These are phyloP conservation scores for Cheilosia urbana DNA, from an alignment of 2,888 invertebrate genomes.

Conservation along the genomic window DNA sequence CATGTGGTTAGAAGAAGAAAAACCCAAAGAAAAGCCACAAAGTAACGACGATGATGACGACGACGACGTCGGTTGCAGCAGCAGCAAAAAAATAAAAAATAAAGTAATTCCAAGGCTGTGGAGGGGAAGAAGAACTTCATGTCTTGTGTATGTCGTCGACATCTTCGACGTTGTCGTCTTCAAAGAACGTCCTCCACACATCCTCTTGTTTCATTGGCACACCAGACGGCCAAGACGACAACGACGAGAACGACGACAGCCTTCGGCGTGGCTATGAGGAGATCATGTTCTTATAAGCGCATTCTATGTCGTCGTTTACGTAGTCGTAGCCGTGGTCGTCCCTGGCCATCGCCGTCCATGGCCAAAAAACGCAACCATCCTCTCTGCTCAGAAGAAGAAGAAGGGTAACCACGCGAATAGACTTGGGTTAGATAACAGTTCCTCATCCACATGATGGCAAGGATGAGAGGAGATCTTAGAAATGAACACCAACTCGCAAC, in stretches of 20 bases:
- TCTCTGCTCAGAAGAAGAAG: conserved; percentile 30
- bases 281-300: conserved; percentile 64
- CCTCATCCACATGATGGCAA: conserved; percentile 61
- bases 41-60: conserved; percentile 29
- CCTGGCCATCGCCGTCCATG: conserved; percentile 62
- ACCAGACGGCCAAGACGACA: conserved; percentile 53
- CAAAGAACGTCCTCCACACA: conserved; percentile 64
- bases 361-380: conserved; percentile 40
- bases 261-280: conserved; percentile 56
- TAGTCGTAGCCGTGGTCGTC: conserved; percentile 28
- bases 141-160: conserved; percentile 67
- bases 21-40: conserved; percentile 67
- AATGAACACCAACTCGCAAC: conserved; percentile 26
- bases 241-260: conserved; percentile 55
- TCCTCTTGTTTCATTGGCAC: conserved; percentile 60
- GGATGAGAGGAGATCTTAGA: conserved; percentile 31
- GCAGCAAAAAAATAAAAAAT: neutral
- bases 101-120: neutral
- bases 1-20: conserved; percentile 73
- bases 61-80: conserved; percentile 1
- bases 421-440: conserved; percentile 73
- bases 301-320: conserved; percentile 54
- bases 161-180: conserved; percentile 67
- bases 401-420: conserved; percentile 52
- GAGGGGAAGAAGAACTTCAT: conserved; percentile 51